Base-by-base conservation (phyloP, 2,888 invertebrate species). In the Anthrax anthrax region DNA sequence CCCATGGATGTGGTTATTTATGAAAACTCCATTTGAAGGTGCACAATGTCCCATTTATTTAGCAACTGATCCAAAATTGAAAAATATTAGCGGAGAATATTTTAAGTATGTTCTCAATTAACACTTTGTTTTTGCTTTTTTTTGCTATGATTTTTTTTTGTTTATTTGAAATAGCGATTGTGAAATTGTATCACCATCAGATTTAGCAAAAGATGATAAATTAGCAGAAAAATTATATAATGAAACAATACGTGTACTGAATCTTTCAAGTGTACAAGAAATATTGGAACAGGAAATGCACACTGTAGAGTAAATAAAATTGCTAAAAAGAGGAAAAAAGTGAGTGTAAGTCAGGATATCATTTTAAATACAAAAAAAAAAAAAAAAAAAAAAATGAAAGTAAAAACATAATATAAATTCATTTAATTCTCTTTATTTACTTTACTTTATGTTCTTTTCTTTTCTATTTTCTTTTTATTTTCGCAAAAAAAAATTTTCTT, bases 21-120 rank as follows among this genome's bases (percentile, higher is more conserved):
- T 81, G 62, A 83, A 82, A 65, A 76, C 74, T 42, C 72, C 81
- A 2, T 64, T 64, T 42, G 80, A 83, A 64, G 84, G 84, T 16
- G 77, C 81, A 29, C 81, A 84, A 60, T 77, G 78, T 10, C 69
- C 75, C 37, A 62, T 85, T 44, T 79, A 77, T 58, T 72, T 76
- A 46, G 78, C 80, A 6, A 71, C 82, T 14, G 76, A 78, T 57
- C 74, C 77, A n/a, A 69, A 70, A 44, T 64, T 83, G 49, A 71
- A 72, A 49, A 69, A 70, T 48, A 70, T 73, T 9, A 71, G 76
- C 23, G 84, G 84, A 51, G 74, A 76, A 65, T 79, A 78, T 63
- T 79, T 79, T 62, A 78, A 76, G 84, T 84, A 69, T 60, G 61
- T 61, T 43, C 37, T 23, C 23, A 34, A 13, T 43, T 19, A 42